Conservation (phyloP, 1,140 invertebrate species). For the Dreissena rostriformis region DNA sequence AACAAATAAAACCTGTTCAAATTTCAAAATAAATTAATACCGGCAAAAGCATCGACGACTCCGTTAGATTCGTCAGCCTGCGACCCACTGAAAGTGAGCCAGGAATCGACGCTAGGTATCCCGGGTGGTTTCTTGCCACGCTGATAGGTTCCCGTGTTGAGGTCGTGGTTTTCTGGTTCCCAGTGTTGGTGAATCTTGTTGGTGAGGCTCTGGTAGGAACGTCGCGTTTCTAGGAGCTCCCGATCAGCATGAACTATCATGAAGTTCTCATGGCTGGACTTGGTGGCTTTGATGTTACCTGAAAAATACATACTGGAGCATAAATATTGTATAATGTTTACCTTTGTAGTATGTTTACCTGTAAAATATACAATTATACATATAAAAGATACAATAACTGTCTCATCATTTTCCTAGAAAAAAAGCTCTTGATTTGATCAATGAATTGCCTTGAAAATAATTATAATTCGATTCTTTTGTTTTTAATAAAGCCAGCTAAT, state of each 20-base stretch:
- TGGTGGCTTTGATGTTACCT: background rate
- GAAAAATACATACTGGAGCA: background rate
- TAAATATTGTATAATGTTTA: background rate
- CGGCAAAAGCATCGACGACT: constrained; percentile 76
- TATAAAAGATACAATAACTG: background rate
- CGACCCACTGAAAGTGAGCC: constrained; percentile 76
- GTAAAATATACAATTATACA: too few relatives aligned
- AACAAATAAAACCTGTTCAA: too few relatives aligned
- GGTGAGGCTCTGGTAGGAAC: constrained; percentile 63
- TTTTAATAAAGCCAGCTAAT: background rate
- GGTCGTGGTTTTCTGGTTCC: constrained; percentile 67
- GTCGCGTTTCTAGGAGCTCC: constrained; percentile 66
- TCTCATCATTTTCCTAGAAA: background rate
- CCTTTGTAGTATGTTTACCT: too few relatives aligned
- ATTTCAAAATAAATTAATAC: constrained; percentile 56
- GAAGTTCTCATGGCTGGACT: constrained; percentile 41
- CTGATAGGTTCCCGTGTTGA: constrained; percentile 72
- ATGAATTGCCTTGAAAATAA: background rate
- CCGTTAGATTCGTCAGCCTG: constrained; percentile 64
- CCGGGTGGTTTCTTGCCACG: constrained; percentile 69
- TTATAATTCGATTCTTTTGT: background rate
- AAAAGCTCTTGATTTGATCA: background rate
- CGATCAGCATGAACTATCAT: constrained; percentile 35
- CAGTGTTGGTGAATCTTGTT: constrained; percentile 73
- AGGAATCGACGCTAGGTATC: constrained; percentile 67